Base-by-base conservation (phyloP, 2,888 invertebrate genomes). In the Eulithis testata region DNA sequence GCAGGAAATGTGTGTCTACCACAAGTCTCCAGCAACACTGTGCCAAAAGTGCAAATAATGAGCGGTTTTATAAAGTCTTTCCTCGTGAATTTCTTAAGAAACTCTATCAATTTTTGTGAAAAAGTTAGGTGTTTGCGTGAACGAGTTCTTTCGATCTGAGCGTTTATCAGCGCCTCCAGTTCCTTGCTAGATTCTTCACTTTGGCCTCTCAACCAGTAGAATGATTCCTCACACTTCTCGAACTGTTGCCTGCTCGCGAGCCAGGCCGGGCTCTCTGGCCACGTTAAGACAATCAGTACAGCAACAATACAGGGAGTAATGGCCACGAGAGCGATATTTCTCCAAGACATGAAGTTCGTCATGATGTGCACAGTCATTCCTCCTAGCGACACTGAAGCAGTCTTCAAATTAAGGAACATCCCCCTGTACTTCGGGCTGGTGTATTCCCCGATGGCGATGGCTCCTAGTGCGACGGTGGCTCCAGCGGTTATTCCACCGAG, bases 241-340 rank as follows among this genome's bases (percentile, higher is more conserved):
- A 56, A 66, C 43, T 71, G 57, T 36, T 70, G 69, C 27, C 67
- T 73, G 1, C 71, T 86, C 0, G 94, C 86, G 47, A 95, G 76
- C 94, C 95, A 95, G n/a, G 89, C 86, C 0, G 95, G 95, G 11
- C 95, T 93, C 80, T 95, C 95, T 0, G 94, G 94, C 68, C 94
- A 82, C 0, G 93, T 87, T 6, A 86, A 74, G 5, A 94, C 82
- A 4, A 81, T 83, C 0, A 75, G 56, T 3, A 83, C 64, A 4
- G 79, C 72, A 2, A 76, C 11, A 0, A 75, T 21, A 21, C 75
- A 62, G 0, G 82, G 81, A 0, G 77, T 55, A 0, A 78, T 53
- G 9, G 77, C 76, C 0, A 79, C 63, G 1, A 82, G 21, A 0
- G 85, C 82, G 0, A 82, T 71, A 1, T 75, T 79, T 59, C 77